Percentiles rank a stretch among this genome's conserved stretches.
Conservation (phyloP, 2,888 invertebrate species). For the Nezara viridula region DNA sequence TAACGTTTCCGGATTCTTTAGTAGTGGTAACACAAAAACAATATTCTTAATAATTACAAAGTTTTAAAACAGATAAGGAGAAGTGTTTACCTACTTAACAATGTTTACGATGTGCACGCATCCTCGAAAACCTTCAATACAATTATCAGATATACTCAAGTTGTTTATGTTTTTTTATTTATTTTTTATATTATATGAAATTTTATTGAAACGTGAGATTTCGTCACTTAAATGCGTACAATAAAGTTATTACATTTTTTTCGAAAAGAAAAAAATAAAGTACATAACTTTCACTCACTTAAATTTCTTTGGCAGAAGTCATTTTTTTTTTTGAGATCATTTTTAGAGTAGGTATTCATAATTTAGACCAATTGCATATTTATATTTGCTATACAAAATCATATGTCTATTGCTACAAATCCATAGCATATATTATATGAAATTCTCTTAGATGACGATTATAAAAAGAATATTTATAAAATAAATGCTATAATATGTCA, state of each 20-base stretch:
- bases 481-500: background rate
- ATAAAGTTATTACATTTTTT: no score
- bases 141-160: background rate
- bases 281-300: background rate
- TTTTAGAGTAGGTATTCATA: background rate
- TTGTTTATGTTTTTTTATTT: background rate
- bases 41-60: background rate
- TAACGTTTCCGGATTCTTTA: background rate
- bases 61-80: background rate
- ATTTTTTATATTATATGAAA: no score
- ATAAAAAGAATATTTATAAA: background rate
- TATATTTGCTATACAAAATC: background rate
- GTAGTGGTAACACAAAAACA: background rate
- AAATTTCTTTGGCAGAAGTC: background rate
- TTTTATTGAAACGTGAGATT: background rate
- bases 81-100: background rate
- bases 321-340: no score
- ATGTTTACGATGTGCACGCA: background rate
- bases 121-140: background rate
- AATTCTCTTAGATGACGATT: background rate
- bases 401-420: background rate
- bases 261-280: background rate
- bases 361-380: background rate
- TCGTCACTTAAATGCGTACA: no score
- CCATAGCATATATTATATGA: background rate